Conservation (phyloP, 2,888 invertebrate species). For the Napeogenes inachia region DNA sequence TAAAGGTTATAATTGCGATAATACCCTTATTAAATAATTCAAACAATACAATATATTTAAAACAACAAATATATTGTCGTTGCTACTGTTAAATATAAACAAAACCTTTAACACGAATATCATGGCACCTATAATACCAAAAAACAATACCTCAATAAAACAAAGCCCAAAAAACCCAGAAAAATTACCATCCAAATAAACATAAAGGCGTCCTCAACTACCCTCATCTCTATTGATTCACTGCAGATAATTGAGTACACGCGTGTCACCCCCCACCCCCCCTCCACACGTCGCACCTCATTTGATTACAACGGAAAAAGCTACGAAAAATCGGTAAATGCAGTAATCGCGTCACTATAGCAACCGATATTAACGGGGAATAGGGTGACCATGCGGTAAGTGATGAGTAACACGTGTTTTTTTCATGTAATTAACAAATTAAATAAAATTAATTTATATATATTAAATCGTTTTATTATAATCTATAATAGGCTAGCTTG, state of each 20-base stretch:
- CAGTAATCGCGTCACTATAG: slow-evolving; percentile 74
- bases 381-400: slow-evolving; percentile 34
- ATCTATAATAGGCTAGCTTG: too few relatives aligned
- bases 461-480: too few relatives aligned
- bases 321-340: slow-evolving; percentile 77
- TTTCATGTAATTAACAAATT: background rate
- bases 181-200: slow-evolving; percentile 32
- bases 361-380: slow-evolving; percentile 72
- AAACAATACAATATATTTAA: too few relatives aligned
- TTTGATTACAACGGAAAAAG: slow-evolving; percentile 78
- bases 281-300: slow-evolving; percentile 71
- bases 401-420: slow-evolving; percentile 4
- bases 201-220: slow-evolving; percentile 50
- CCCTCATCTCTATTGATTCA: slow-evolving; percentile 78
- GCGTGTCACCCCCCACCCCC: slow-evolving; percentile 56
- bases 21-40: too few relatives aligned
- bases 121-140: background rate
- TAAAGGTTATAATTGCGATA: too few relatives aligned
- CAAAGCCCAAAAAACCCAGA: background rate
- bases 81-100: too few relatives aligned
- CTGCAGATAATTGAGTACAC: slow-evolving; percentile 78
- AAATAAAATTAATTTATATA: background rate
- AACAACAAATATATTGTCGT: too few relatives aligned
- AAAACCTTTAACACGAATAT: too few relatives aligned
- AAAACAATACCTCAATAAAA: slow-evolving; percentile 1